Conservation (phyloP, 2,113 vertebrate genomes). For the Paradoxurus hermaphroditus region DNA sequence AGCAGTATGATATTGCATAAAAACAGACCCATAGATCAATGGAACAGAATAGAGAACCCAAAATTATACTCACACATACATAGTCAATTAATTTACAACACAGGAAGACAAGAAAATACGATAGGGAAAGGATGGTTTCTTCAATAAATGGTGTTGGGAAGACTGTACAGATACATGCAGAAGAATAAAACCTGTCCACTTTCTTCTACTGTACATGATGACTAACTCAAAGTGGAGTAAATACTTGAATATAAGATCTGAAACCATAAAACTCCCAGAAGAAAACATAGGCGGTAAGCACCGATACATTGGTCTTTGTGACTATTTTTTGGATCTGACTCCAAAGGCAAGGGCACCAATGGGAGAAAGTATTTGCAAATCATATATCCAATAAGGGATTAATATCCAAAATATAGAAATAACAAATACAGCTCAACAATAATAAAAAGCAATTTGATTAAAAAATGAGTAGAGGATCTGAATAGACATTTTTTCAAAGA, state of each 20-base stretch:
- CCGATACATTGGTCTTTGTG: neutral
- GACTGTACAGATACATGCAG: neutral
- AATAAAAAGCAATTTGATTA: neutral
- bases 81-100: neutral
- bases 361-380: neutral
- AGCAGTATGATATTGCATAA: neutral
- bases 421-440: neutral
- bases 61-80: neutral
- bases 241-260: neutral
- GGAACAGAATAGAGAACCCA: neutral
- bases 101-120: neutral
- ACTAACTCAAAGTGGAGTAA: neutral
- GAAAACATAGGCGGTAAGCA: neutral
- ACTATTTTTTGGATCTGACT: neutral
- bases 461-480: neutral
- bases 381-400: neutral
- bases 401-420: neutral
- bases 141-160: neutral
- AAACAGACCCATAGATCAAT: neutral
- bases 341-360: neutral
- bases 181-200: neutral
- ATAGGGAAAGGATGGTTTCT: neutral
- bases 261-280: neutral
- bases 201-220: neutral
- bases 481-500: neutral